Base-by-base conservation (phyloP, 1,140 invertebrate species). In the Drosophila nikananu region DNA sequence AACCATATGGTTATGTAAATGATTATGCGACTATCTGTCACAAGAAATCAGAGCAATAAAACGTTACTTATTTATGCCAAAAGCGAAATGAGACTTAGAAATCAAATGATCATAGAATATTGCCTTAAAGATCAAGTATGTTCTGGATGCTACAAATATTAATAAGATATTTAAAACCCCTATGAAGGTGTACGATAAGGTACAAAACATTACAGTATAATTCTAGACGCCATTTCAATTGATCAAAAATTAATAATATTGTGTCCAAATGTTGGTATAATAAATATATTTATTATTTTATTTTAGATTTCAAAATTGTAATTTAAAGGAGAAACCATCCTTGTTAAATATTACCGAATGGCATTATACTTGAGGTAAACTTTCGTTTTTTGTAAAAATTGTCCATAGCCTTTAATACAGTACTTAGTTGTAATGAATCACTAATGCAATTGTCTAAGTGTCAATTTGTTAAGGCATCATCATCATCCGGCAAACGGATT, bases 1-100 rank as follows among this genome's bases (percentile, higher is more conserved):
- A 55, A 71, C 32, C 63, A 68, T 55, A 68, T 71, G 49, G 30
- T 23, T 68, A 70, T 67, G 37, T 37, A 54, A 70, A 70, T 66
- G 64, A 32, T 44, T 62, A 62, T 32, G 63, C 17, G 1, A n/a
- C n/a, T 32, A 19, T 2, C 25, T 17, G 54, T 41, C 19, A 41
- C 27, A 41, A 42, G 37, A 25, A 30, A 61, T 65, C 41, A 61
- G n/a, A 42, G 37, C 17, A 30, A 32, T 19, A 19, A 32, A 59
- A 21, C 1, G 5, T 41, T 23, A 55, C 15, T 25, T 39, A 12
- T 12, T 41, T 37, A 39, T 23, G 52, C 8, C 23, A 17, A 37
- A 37, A 23, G 2, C 32, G 3, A 35, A n/a, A 1, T 0, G 15
- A 55, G 15, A 3, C 30, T 8, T 21, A 6, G 19, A 54, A 35